phyloP scores from a whole-genome alignment of 2,113 vertebrate species.

The Pongo pygmaeus region DNA sequence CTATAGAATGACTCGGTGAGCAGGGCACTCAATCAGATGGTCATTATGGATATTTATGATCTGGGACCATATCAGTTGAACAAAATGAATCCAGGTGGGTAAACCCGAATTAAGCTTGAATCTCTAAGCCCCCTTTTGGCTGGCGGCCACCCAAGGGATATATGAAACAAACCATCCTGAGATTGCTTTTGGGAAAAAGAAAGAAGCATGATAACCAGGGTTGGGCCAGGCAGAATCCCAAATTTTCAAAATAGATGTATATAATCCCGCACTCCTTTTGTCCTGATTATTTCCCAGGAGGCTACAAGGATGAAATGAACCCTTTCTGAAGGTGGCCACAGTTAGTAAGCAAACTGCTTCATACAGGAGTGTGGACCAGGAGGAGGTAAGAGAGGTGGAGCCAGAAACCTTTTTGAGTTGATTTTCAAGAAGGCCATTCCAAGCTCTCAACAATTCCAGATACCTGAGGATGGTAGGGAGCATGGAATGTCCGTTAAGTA shows the following conservation, averaged over 20 bases:
- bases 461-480: not conserved
- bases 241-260: not conserved
- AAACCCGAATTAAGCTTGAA: not conserved
- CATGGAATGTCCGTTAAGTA: not conserved
- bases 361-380: not conserved
- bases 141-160: not conserved
- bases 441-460: not conserved
- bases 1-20: not conserved
- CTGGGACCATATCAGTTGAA: not conserved
- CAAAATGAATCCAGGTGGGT: not conserved
- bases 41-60: not conserved
- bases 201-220: not conserved
- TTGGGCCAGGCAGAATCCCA: not conserved
- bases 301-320: not conserved
- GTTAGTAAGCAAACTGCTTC: not conserved
- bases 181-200: not conserved
- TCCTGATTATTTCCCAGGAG: not conserved
- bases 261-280: not conserved
- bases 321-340: not conserved
- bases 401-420: slow-evolving; percentile 22
- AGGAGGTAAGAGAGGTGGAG: not conserved
- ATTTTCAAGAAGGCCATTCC: not conserved
- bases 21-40: not conserved
- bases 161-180: not conserved
- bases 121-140: not conserved